Evolutionary conservation across 2,888 invertebrate species (phyloP), one percentile per base, ranked within the genome.

Genomic region (Lasioglossum marginatum): DNA sequence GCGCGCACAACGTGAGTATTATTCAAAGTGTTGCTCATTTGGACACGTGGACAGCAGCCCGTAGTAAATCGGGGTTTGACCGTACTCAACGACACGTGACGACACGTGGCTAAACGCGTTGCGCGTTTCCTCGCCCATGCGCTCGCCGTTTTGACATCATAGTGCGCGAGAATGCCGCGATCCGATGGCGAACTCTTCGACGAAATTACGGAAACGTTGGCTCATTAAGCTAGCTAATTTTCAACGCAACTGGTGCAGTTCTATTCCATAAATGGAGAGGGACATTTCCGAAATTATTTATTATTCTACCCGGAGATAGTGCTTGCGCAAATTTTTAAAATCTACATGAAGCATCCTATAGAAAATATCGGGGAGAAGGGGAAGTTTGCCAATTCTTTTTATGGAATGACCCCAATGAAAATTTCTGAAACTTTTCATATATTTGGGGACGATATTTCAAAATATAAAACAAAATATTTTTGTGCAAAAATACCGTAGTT

Each of bases 1-100:
- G 52, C 40, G 31, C 68, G 83, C 43, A 82, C 81, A 81, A 85
- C 78, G 88, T 90, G 89, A 92, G 92, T 92, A 92, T 93, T 93
- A 93, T 93, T 93, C 93, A 89, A 92, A 93, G 92, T 93, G 94
- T 93, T 93, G 93, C 91, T 93, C 93, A 93, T 93, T 93, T 92
- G 92, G 91, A 87, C 92, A 93, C 91, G 88, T 90, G 92, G 83
- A 89, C 86, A 52, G 85, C 83, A 86, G 73, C 73, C 82, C 88
- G 91, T 86, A 86, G 89, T 93, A 92, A 93, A 93, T 92, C 92
- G 91, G 87, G 91, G 89, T 90, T 93, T 93, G 92, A 92, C 93
- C 92, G 91, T 92, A 91, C 91, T 92, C 92, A 89, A 89, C 88
- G 94, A 88, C 94, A 94, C 94, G 94, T 93, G 94, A 92, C 92